Percentiles rank a stretch among this genome's conserved stretches.
Conservation (phyloP, 2,113 vertebrate species). For the Circaetus cinerascens region DNA sequence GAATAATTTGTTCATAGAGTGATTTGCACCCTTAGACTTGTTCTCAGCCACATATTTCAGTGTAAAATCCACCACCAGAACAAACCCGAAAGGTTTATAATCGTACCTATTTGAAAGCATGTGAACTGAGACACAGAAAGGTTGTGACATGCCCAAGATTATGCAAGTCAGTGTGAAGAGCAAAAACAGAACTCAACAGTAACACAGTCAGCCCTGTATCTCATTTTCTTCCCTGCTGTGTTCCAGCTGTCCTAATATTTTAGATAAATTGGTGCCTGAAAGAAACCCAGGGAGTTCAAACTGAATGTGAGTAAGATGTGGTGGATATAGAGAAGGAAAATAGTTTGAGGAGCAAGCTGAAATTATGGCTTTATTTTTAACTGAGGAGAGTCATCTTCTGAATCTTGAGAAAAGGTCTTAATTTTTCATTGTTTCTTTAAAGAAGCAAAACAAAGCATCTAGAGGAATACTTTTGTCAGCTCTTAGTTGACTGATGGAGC, state of each 20-base stretch:
- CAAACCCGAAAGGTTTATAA: neutral
- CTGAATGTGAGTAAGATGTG: neutral
- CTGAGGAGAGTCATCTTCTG: neutral
- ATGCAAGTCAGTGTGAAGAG: neutral
- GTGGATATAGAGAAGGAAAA: neutral
- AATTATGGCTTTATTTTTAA: neutral
- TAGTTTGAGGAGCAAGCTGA: neutral
- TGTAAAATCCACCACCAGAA: neutral
- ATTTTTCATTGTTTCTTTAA: neutral
- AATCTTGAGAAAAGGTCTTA: neutral
- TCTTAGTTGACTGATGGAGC: neutral
- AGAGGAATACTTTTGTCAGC: neutral
- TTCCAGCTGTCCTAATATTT: constrained; percentile 47
- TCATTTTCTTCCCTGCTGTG: constrained; percentile 52
- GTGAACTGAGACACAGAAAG: neutral
- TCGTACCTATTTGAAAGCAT: neutral
- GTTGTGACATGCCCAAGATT: neutral
- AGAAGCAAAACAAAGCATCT: neutral
- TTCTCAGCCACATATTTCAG: neutral
- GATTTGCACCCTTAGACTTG: neutral
- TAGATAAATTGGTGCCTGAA: constrained; percentile 24
- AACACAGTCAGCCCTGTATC: neutral
- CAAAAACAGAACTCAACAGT: neutral
- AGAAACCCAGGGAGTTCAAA: constrained; percentile 3
- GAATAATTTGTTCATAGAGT: neutral